These are phyloP conservation scores for Tachysurus vachellii DNA, from an alignment of 2,113 vertebrate species.

Conservation along the genomic window DNA sequence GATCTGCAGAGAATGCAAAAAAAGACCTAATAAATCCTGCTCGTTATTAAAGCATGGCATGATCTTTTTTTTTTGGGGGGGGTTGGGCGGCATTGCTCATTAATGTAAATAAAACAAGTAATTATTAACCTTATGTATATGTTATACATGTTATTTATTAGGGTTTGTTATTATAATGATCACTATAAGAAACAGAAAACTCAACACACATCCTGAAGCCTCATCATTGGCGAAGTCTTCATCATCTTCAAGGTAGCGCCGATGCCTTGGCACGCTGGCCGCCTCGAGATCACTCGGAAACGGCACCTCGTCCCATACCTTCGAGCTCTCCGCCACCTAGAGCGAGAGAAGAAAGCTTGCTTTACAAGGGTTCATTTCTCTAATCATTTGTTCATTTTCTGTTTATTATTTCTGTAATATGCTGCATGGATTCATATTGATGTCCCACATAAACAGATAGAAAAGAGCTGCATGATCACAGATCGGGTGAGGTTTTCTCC, in stretches of 20 bases:
- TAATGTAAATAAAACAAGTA: not conserved
- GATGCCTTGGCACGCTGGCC: constrained; percentile 54
- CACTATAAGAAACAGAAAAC: not conserved
- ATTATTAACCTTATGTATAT: not conserved
- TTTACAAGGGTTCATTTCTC: constrained; percentile 55
- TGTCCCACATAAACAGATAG: not conserved
- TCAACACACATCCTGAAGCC: constrained; percentile 72
- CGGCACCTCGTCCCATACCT: constrained; percentile 77
- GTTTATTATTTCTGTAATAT: not conserved
- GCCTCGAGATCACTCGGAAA: constrained; percentile 73
- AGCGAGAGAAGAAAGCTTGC: constrained; percentile 52
- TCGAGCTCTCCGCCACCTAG: constrained; percentile 73
- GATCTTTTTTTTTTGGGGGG: not conserved
- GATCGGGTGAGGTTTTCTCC: not conserved
- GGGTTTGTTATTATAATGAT: not conserved
- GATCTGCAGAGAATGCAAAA: constrained; percentile 58
- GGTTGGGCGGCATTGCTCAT: not conserved
- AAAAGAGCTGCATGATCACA: not conserved
- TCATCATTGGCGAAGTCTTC: constrained; percentile 74
- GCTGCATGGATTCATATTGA: not conserved
- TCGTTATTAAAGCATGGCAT: not conserved
- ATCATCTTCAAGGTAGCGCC: constrained; percentile 70
- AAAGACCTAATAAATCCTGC: constrained; percentile 18
- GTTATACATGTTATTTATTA: not conserved
- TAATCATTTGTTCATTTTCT: too few species aligned